Evolutionary conservation across 2,888 invertebrate genomes (phyloP), one percentile per base, ranked within the genome.

Genomic region (Cryptocephalus moraei): DNA sequence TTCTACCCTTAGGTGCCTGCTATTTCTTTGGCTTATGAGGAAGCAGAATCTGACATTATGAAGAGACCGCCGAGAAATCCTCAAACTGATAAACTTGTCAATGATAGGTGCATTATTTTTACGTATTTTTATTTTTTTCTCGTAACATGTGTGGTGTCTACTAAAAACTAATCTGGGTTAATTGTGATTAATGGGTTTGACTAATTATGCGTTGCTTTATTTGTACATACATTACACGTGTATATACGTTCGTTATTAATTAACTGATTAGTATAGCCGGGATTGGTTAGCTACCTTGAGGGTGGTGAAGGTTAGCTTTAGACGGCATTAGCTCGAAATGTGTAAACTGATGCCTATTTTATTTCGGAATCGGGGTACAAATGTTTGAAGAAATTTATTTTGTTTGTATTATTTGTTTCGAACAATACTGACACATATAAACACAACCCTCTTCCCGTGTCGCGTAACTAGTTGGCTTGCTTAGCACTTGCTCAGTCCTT

Each of bases 11-110:
- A 89, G 89, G 82, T 90, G 66, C 91, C 91, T 66, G 91, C 91
- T 62, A 91, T 92, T 73, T 91, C 91, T 61, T 79, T 92, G 72
- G 91, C 91, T 62, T 91, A 91, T 74, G 91, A 92, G 75, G 78
- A 81, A 67, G 87, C 91, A 51, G 91, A 92, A 74, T 82, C 86
- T 58, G 91, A 91, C 79, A 92, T 92, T 71, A 92, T 92, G 91
- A 91, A 91, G 81, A 81, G 91, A 65, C 84, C 84, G 63, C 91
- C 91, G 64, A 81, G 91, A 74, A 86, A 91, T 73, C 90, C 91
- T 60, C 78, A 79, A 74, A 81, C 80, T 68, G 91, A 92, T 80
- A 91, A 91, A 78, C 85, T 92, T 70, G 92, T 93, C 73, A 92
- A 92, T 75, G 86, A 84, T 82, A 90, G 91, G 88, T 90, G 80